Evolutionary conservation across 2,113 vertebrate species (phyloP).

Genomic region (Sapajus apella): DNA sequence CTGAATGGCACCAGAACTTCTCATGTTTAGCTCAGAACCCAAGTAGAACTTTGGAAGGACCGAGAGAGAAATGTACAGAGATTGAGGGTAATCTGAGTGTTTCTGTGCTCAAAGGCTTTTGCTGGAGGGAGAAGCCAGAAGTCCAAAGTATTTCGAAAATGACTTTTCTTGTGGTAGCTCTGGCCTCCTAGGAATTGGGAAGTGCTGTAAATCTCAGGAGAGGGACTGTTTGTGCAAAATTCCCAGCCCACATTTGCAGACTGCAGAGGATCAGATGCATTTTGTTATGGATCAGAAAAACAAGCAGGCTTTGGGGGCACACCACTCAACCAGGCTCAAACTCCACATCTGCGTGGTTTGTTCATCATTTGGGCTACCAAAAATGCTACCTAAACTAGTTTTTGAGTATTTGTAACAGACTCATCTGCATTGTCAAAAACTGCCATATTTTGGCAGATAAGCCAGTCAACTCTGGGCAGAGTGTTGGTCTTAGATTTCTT

Average conservation of each 20-base stretch:
- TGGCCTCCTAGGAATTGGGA: constrained; percentile 56
- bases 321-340: constrained; percentile 6
- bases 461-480: constrained; percentile 36
- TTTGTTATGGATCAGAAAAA: constrained; percentile 51
- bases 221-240: constrained; percentile 4
- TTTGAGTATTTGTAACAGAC: constrained; percentile 58
- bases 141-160: not conserved
- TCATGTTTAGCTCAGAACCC: not conserved
- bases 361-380: not conserved
- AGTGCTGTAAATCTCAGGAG: constrained; percentile 63
- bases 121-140: constrained; percentile 7
- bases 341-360: not conserved
- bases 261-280: not conserved
- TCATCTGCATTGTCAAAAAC: constrained; percentile 52
- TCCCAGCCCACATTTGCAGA: constrained; percentile 23
- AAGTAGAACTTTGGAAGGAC: constrained; percentile 2
- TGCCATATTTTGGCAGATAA: constrained; percentile 56
- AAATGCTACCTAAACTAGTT: constrained; percentile 37
- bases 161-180: constrained; percentile 20
- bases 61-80: not conserved
- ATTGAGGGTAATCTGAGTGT: not conserved
- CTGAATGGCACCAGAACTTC: not conserved
- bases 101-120: not conserved
- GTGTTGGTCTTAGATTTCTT: constrained; percentile 67
- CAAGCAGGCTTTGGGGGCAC: not conserved